Evolutionary conservation across 2,888 invertebrate genomes (phyloP).

Genomic region (Amphipoea oculea): DNA sequence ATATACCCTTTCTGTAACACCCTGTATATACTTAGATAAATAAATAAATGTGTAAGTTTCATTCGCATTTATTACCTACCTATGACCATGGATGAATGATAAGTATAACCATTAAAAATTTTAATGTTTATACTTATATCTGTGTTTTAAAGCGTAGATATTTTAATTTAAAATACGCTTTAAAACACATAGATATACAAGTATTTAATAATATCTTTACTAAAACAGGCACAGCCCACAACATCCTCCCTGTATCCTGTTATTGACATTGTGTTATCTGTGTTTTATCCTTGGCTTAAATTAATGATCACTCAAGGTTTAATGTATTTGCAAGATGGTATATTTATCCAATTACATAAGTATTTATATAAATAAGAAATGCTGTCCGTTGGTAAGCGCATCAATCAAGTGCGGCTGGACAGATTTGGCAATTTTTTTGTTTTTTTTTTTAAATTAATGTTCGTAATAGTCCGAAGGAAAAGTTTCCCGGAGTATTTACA

Average conservation of each 20-base stretch:
- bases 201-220: not conserved
- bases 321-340: not conserved
- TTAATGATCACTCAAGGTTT: not conserved
- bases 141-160: too few relatives aligned
- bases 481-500: too few relatives aligned
- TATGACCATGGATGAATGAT: too few relatives aligned
- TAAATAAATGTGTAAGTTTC: too few relatives aligned
- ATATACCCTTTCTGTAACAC: too few relatives aligned
- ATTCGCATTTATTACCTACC: too few relatives aligned
- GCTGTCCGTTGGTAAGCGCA: not conserved
- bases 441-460: not conserved
- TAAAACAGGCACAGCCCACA: constrained; percentile 30
- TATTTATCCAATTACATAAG: not conserved
- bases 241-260: constrained; percentile 56
- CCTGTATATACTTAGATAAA: too few relatives aligned
- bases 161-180: not conserved
- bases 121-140: too few relatives aligned
- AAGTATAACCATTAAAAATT: too few relatives aligned
- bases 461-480: not conserved
- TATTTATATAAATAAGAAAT: not conserved
- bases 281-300: constrained; percentile 47
- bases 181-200: not conserved
- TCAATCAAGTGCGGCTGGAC: not conserved
- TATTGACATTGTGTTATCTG: constrained; percentile 43
- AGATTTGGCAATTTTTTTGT: not conserved